phyloP scores from a whole-genome alignment of 2,113 vertebrate species.

The Isurus oxyrinchus region DNA sequence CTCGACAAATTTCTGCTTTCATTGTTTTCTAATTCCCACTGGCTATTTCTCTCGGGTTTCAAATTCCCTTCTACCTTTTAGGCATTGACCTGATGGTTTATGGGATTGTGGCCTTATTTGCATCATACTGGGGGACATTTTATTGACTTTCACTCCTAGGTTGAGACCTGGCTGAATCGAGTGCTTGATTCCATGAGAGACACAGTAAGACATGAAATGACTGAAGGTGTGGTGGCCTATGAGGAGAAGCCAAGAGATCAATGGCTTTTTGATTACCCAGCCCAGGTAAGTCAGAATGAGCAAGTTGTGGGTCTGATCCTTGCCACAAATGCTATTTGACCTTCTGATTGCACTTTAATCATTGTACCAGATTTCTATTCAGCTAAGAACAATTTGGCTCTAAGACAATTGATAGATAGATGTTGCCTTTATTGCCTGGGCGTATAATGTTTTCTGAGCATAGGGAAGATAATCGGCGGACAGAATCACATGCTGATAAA shows the following conservation, averaged over 20 bases:
- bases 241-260: conserved; percentile 88
- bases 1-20: neutral
- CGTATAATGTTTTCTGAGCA: neutral
- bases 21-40: neutral
- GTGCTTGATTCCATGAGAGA: conserved; percentile 76
- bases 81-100: neutral
- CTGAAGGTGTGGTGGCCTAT: conserved; percentile 65
- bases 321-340: neutral
- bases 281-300: conserved; percentile 62
- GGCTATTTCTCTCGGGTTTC: neutral
- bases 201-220: conserved; percentile 75
- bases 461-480: neutral
- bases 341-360: neutral
- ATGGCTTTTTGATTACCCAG: conserved; percentile 81
- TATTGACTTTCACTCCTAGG: conserved; percentile 54
- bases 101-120: neutral
- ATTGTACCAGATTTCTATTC: neutral
- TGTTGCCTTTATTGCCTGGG: neutral
- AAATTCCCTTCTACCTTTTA: neutral
- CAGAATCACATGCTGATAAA: neutral
- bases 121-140: neutral
- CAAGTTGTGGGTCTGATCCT: neutral
- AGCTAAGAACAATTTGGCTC: neutral
- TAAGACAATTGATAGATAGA: neutral
- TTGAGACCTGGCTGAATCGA: conserved; percentile 78